Base-by-base conservation (phyloP, 2,113 vertebrate species). In the Proteles cristata region DNA sequence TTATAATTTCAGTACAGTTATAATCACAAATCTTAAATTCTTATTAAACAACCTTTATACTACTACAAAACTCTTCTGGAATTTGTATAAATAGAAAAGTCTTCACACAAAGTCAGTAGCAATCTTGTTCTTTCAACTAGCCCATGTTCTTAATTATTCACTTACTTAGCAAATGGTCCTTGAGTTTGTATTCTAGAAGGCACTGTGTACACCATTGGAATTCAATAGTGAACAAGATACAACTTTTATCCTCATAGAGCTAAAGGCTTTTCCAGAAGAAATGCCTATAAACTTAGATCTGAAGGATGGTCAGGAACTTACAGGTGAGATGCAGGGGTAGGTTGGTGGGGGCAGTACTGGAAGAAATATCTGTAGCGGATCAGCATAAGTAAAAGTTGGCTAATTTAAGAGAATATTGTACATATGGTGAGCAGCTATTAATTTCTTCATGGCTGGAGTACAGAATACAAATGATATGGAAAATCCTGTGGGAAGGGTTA, bases 81-180 rank as follows among this genome's bases (percentile, higher is more conserved):
- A 69, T 88, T 94, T 92, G 73, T 86, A 63, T 31, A 76, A 12
- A 11, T 8, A 79, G 84, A 82, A 86, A 92, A 74, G 93, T 71
- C n/a, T 90, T 82, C 61, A 48, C 48, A 68, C 9, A 92, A 21
- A 69, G 16, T 86, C 21, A 28, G 21, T 66, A 94, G 71, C 39
- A 93, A 45, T 87, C 58, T 19, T 87, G 5, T 82, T 94, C 73
- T 90, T 87, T 96, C 65, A 43, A 0, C 68, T 87, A 77, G 25
- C 17, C 71, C 23, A 28, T 88, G 17, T 87, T 55, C 19, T 68
- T 43, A 88, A 63, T 85, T 68, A 58, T 33, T 83, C 31, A 45
- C 66, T 96, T 68, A 63, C 25, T 90, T 61, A 53, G 33, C 50
- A 73, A 39, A 12, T 81, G 9, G 26, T 82, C 58, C 63, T 73